Evolutionary conservation across 1,140 invertebrate species (phyloP).

Genomic region (Pemphigus obesinymphae): DNA sequence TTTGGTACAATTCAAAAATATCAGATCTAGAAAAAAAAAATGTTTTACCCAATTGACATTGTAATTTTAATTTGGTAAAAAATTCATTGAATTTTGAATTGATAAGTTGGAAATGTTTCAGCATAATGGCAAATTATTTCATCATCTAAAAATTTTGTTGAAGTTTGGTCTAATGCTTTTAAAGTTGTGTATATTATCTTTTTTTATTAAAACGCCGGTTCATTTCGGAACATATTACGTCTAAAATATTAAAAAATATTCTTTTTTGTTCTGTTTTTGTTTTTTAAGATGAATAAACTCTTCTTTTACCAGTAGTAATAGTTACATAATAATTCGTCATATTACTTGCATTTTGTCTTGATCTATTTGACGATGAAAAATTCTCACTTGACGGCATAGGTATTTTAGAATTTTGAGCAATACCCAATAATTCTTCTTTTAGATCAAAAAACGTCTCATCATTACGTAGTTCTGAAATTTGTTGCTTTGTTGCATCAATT

Average conservation of each 20-base stretch:
- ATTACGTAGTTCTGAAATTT: not conserved
- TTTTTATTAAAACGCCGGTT: not conserved
- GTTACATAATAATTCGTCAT: not conserved
- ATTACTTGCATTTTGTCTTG: not conserved
- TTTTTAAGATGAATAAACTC: not conserved
- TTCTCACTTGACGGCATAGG: not conserved
- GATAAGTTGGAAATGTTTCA: too few species aligned
- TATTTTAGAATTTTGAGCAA: slow-evolving; percentile 1
- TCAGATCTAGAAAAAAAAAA: too few species aligned
- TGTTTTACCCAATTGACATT: too few species aligned
- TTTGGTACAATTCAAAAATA: too few species aligned
- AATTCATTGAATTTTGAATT: too few species aligned
- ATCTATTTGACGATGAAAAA: not conserved
- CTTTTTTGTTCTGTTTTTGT: slow-evolving; percentile 6
- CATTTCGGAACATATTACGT: not conserved
- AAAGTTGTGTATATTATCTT: not conserved
- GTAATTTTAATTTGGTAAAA: too few species aligned
- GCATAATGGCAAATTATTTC: too few species aligned
- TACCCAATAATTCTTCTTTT: not conserved
- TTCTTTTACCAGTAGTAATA: not conserved
- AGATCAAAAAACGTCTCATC: not conserved
- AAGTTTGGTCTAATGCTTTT: too few species aligned
- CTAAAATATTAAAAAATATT: slow-evolving; percentile 7
- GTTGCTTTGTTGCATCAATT: not conserved
- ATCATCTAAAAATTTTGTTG: too few species aligned